Evolutionary conservation across 2,888 invertebrate species (phyloP).

Genomic region (Apamea sordens): DNA sequence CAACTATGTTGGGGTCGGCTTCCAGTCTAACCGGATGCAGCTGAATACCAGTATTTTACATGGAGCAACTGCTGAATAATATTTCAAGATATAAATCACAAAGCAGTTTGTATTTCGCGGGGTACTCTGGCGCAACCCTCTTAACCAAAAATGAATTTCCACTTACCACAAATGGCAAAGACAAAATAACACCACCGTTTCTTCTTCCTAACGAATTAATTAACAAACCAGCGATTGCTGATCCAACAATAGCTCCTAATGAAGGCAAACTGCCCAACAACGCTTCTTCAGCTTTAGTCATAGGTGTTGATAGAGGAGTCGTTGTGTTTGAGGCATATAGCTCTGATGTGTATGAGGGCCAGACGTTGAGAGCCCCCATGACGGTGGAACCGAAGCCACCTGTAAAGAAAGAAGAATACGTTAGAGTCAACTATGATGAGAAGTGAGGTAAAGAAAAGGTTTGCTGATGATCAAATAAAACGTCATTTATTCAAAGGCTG

Average conservation of each 20-base stretch:
- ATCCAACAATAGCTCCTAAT: conserved; percentile 88
- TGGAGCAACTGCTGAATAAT: no score
- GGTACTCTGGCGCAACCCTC: neutral
- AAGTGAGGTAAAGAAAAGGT: neutral
- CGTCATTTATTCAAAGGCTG: no score
- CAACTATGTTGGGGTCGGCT: no score
- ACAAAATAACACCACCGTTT: conserved; percentile 86
- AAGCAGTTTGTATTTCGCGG: no score
- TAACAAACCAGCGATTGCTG: conserved; percentile 84
- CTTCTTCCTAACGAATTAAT: conserved; percentile 89
- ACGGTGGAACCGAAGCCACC: conserved; percentile 77
- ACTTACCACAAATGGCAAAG: conserved; percentile 87
- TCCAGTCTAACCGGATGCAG: no score
- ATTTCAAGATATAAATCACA: neutral
- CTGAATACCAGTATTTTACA: no score
- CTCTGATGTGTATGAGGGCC: conserved; percentile 90
- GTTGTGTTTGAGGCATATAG: conserved; percentile 81
- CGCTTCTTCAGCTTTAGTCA: conserved; percentile 87
- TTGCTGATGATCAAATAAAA: neutral
- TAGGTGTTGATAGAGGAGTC: conserved; percentile 82
- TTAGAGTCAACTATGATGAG: neutral
- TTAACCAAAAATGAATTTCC: neutral
- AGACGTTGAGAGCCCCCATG: conserved; percentile 86
- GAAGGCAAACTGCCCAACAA: conserved; percentile 90
- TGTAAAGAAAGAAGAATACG: conserved; percentile 64